phyloP scores from a whole-genome alignment of 2,888 invertebrate genomes.

The Maniola hyperantus region DNA sequence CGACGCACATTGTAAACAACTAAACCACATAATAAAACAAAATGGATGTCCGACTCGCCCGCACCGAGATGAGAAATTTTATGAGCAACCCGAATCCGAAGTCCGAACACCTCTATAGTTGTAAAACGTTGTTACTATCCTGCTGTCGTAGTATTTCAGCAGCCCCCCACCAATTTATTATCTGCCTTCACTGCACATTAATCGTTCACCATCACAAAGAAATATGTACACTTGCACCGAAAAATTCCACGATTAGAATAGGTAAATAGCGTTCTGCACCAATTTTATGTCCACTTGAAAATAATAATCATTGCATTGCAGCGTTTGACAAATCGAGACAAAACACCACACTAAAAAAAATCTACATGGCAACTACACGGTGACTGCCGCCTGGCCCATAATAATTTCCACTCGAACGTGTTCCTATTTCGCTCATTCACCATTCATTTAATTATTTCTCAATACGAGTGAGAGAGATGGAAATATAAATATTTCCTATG shows the following conservation, averaged over 20 bases:
- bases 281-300: slow-evolving; percentile 75
- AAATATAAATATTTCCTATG: slow-evolving; percentile 76
- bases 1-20: slow-evolving; percentile 75
- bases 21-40: slow-evolving; percentile 80
- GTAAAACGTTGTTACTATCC: slow-evolving; percentile 82
- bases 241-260: slow-evolving; percentile 56
- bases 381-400: slow-evolving; percentile 77
- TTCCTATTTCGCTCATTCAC: slow-evolving; percentile 76
- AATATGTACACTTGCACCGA: slow-evolving; percentile 57
- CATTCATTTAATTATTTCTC: slow-evolving; percentile 80
- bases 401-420: slow-evolving; percentile 79
- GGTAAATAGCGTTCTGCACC: slow-evolving; percentile 65
- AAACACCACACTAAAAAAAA: slow-evolving; percentile 81
- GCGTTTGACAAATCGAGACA: slow-evolving; percentile 78
- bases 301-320: slow-evolving; percentile 79
- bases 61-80: slow-evolving; percentile 75
- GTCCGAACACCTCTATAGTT: slow-evolving; percentile 65
- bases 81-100: no score
- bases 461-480: slow-evolving; percentile 72
- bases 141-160: slow-evolving; percentile 81
- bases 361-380: slow-evolving; percentile 79
- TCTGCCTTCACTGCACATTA: slow-evolving; percentile 61
- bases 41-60: slow-evolving; percentile 77
- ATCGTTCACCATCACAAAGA: slow-evolving; percentile 67
- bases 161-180: slow-evolving; percentile 79